Evolutionary conservation across 2,888 invertebrate genomes (phyloP).

Genomic region (Zonitis immaculata): DNA sequence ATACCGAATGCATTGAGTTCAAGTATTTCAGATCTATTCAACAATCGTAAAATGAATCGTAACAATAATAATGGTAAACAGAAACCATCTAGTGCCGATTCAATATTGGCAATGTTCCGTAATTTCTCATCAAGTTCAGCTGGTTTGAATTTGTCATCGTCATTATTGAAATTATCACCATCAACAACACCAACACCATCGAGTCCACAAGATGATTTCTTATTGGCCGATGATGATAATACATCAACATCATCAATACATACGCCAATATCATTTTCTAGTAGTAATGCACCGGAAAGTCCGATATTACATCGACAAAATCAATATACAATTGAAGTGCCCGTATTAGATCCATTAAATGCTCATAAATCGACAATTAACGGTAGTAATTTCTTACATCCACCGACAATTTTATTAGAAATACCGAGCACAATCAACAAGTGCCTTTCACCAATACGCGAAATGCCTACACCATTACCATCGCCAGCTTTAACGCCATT

Average conservation of each 20-base stretch:
- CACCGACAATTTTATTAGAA: slow-evolving; percentile 72
- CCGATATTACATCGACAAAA: slow-evolving; percentile 49
- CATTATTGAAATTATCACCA: slow-evolving; percentile 59
- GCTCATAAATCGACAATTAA: slow-evolving; percentile 57
- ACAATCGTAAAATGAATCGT: slow-evolving; percentile 35
- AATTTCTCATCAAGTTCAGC: slow-evolving; percentile 65
- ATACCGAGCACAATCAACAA: slow-evolving; percentile 69
- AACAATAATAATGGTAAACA: slow-evolving; percentile 49
- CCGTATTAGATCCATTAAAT: slow-evolving; percentile 64
- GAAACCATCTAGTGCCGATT: slow-evolving; percentile 74
- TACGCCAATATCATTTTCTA: slow-evolving; percentile 57
- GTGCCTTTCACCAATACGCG: slow-evolving; percentile 75
- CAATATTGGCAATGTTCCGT: slow-evolving; percentile 72
- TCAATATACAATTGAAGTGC: slow-evolving; percentile 54
- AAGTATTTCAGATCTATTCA: slow-evolving; percentile 49
- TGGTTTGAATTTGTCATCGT: slow-evolving; percentile 57
- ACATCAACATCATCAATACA: slow-evolving; percentile 65
- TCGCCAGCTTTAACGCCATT: slow-evolving; percentile 67
- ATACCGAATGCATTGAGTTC: slow-evolving; percentile 59
- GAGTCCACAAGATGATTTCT: slow-evolving; percentile 71
- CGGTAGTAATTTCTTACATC: slow-evolving; percentile 62
- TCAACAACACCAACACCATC: slow-evolving; percentile 71
- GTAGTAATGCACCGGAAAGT: slow-evolving; percentile 59
- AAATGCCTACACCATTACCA: slow-evolving; percentile 70
- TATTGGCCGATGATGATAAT: too few relatives aligned